Percentiles rank a stretch among this genome's conserved stretches.
phyloP scores from a whole-genome alignment of 92 coral and sea anemone genomes.

The Zoanthus gigantus region DNA sequence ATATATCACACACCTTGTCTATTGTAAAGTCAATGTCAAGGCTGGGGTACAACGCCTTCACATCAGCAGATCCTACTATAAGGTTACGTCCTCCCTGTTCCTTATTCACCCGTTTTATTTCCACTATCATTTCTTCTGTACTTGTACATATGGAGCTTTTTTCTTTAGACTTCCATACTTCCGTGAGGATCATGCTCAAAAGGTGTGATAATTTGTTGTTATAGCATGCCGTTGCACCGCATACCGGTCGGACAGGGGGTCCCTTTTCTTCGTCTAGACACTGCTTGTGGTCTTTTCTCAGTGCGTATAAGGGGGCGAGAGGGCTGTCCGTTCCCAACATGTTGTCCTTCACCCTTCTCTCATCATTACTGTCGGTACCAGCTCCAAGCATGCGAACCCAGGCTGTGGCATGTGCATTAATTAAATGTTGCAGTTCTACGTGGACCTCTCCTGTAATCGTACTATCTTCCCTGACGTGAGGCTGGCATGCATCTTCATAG shows the following conservation, averaged over 20 bases:
- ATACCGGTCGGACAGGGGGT: conserved; percentile 22
- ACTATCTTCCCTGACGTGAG: conserved; percentile 11
- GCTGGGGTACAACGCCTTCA: too few species aligned
- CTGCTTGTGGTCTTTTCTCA: conserved; percentile 27
- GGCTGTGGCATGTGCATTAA: conserved; percentile 43
- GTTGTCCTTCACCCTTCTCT: conserved; percentile 30
- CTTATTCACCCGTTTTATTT: too few species aligned
- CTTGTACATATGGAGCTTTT: too few species aligned
- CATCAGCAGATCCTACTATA: too few species aligned
- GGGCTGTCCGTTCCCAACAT: conserved; percentile 27
- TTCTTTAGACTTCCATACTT: too few species aligned
- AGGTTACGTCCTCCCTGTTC: too few species aligned
- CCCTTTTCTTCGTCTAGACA: too few species aligned
- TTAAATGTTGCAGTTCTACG: conserved; percentile 11
- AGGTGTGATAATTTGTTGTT: conserved; percentile 3
- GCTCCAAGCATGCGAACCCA: conserved; percentile 50
- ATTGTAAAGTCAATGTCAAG: too few species aligned
- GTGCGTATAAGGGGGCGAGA: conserved; percentile 27
- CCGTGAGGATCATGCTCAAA: too few species aligned
- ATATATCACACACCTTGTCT: too few species aligned
- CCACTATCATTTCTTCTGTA: too few species aligned
- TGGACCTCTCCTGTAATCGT: conserved; percentile 21
- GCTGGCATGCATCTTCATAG: too few species aligned
- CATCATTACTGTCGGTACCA: conserved; percentile 18
- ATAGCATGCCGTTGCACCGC: conserved; percentile 7